Percentiles rank a stretch among this genome's conserved stretches.
Evolutionary conservation across 2,797 vertebrate species (phyloP).

Genomic region (Pseudotriccus pelzelni): DNA sequence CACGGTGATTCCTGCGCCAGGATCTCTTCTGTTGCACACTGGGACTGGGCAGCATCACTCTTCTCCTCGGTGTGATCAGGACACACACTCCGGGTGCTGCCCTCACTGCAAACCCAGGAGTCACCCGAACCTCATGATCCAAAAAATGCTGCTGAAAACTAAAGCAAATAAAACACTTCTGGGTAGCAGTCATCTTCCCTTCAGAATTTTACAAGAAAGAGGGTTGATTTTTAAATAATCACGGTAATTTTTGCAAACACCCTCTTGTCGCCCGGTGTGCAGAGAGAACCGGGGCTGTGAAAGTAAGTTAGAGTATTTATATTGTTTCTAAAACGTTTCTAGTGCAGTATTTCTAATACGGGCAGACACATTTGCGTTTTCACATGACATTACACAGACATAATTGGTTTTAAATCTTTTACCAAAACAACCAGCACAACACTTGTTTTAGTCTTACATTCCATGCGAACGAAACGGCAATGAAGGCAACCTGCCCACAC

Average conservation of each 20-base stretch:
- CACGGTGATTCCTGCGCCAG: fast-evolving
- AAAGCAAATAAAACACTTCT: not conserved
- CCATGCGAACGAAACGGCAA: fast-evolving
- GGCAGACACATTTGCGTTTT: not conserved
- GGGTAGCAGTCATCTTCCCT: not conserved
- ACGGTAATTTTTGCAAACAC: not conserved
- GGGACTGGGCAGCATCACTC: not conserved
- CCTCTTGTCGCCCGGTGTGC: not conserved
- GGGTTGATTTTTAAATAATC: not conserved
- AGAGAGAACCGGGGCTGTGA: not conserved
- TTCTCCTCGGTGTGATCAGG: fast-evolving
- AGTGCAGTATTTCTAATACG: fast-evolving
- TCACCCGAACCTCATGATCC: not conserved
- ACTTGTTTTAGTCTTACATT: not conserved
- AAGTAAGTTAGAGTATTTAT: not conserved
- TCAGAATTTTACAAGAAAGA: not conserved
- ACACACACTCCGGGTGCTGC: not conserved
- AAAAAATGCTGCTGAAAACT: not conserved
- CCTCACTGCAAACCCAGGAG: fast-evolving
- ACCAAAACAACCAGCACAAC: not conserved
- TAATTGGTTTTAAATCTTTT: not conserved
- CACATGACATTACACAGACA: not conserved
- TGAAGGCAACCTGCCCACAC: not conserved
- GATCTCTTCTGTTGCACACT: fast-evolving
- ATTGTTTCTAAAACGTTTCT: not conserved